A percentile compares a stretch with the other conserved stretches of the same genome.
These are phyloP conservation scores for Ctena decussata DNA, from an alignment of 2,888 invertebrate genomes.

Conservation along the genomic window DNA sequence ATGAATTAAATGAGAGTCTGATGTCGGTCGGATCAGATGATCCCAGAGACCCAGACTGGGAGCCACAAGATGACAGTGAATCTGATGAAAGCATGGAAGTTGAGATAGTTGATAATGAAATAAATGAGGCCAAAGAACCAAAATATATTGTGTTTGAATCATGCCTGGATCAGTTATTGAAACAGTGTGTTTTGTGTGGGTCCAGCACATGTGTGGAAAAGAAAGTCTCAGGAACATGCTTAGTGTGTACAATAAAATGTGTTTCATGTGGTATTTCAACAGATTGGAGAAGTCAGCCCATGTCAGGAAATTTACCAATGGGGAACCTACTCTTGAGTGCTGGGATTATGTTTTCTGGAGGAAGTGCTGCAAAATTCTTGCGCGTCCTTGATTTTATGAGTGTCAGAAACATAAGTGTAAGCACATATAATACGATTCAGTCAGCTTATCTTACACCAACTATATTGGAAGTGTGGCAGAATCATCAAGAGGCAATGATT, in stretches of 20 bases:
- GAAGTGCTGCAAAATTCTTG: background rate
- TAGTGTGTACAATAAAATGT: background rate
- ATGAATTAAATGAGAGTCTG: background rate
- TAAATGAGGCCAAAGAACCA: background rate
- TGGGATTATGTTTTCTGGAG: conserved; percentile 12
- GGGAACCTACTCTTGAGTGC: conserved; percentile 22
- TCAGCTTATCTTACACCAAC: conserved; percentile 20
- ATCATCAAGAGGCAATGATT: background rate
- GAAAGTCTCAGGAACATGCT: background rate
- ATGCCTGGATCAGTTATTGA: background rate
- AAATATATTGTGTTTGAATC: conserved; percentile 31
- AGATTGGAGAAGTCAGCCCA: conserved; percentile 11
- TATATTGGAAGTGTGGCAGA: conserved; percentile 7
- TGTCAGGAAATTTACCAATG: background rate
- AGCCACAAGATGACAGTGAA: background rate
- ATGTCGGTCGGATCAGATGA: background rate
- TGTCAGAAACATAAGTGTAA: background rate
- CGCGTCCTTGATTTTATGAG: background rate
- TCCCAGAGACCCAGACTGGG: conserved; percentile 1
- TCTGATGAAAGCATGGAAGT: background rate
- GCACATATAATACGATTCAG: conserved; percentile 17
- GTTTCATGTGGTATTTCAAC: background rate
- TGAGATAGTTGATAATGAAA: background rate
- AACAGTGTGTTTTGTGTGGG: background rate
- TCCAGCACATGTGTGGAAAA: background rate